Conservation (phyloP, 2,888 invertebrate species). For the Pollenia griseotomentosa region DNA sequence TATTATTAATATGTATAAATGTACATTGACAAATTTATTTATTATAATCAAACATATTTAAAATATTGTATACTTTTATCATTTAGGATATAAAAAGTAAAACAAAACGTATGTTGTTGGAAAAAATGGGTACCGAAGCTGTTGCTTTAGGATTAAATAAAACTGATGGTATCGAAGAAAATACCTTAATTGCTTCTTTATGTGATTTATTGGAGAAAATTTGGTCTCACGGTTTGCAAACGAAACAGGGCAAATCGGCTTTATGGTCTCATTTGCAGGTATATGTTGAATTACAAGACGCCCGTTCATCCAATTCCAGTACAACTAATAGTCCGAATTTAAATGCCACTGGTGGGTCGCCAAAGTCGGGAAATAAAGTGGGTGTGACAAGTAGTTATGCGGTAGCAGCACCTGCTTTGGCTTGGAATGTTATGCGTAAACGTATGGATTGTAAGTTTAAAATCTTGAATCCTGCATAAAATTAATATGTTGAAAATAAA, state of each 20-base stretch:
- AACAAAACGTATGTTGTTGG: constrained; percentile 99
- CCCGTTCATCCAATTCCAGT: constrained; percentile 82
- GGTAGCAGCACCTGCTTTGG: constrained; percentile 88
- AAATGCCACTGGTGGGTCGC: constrained; percentile 42
- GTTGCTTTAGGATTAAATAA: constrained; percentile 95
- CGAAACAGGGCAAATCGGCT: constrained; percentile 98
- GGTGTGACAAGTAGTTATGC: constrained; percentile 74
- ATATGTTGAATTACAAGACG: constrained; percentile 93
- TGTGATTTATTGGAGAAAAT: constrained; percentile 98
- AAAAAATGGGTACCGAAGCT: constrained; percentile 99
- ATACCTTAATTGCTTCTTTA: constrained; percentile 98
- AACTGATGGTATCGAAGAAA: constrained; percentile 96
- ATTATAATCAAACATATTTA: background rate
- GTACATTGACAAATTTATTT: background rate
- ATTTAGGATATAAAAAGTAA: constrained; percentile 94
- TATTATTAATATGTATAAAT: too few relatives aligned
- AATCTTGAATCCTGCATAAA: constrained; percentile 81
- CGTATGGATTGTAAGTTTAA: constrained; percentile 96
- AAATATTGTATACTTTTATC: constrained; percentile 19
- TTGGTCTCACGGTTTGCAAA: constrained; percentile 98
- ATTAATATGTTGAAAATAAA: constrained; percentile 1
- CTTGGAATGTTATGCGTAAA: constrained; percentile 96
- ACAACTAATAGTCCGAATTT: constrained; percentile 57
- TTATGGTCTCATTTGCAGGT: constrained; percentile 97
- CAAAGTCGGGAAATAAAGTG: constrained; percentile 76